Base-by-base conservation (phyloP, 2,797 vertebrate species). In the Acestrorhynchus altus region DNA sequence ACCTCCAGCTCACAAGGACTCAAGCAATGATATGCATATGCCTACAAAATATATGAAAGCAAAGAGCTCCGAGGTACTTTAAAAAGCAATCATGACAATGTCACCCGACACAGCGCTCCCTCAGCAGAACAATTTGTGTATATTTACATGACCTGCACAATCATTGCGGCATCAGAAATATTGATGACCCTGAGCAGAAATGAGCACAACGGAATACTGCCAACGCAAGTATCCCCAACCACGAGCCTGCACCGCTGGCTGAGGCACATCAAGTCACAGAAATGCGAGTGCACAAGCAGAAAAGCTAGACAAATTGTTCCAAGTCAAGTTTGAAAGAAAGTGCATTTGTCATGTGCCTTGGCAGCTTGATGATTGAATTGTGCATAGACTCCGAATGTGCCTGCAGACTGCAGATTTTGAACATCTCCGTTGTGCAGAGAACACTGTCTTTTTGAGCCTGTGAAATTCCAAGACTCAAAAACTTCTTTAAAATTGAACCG, bases 161-260 rank as follows among this genome's bases (percentile, higher is more conserved):
- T 86, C 87, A 81, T 74, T 81, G 80, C 87, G 85, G 83, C 87
- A 87, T 87, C 88, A 88, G 78, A 90, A 92, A 92, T 91, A 92
- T 88, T 87, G 91, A 93, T 89, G 89, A 90, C 88, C 87, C 78
- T 79, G 72, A 86, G 88, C 86, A 82, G 83, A 91, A 92, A 90
- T 90, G 85, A 90, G 88, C 90, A 90, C 87, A 88, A 86, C 60
- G 80, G 86, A 87, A 87, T 72, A 67, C 79, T 83, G 86, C 88
- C 81, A 86, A 85, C 74, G 72, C 80, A 77, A 79, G 71, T 28
- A 57, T 42, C 22, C 61, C 28, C 54, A 49, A 26, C 35, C 24
- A n/a, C 47, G 10, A n/a, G n/a, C 39, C 22, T 49, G 5, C 15
- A 15, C 18, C 18, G 49, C 54, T 8, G 16, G 28, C 47, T 52